Percentiles rank a stretch among this genome's conserved stretches.
phyloP scores from a whole-genome alignment of 2,797 vertebrate genomes.

The Protosalanx chinensis region DNA sequence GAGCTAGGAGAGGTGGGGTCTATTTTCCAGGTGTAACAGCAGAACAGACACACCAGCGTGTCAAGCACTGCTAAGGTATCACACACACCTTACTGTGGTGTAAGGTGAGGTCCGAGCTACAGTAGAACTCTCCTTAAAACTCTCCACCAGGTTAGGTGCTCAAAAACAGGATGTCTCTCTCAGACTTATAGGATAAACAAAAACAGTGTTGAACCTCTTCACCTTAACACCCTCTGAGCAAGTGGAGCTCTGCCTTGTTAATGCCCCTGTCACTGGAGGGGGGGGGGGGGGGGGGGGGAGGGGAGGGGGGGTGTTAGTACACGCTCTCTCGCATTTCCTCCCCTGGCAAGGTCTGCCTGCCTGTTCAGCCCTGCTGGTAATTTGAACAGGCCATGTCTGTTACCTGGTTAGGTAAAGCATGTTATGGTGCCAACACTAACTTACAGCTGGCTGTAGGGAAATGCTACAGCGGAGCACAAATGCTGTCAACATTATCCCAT shows the following conservation, averaged over 20 bases:
- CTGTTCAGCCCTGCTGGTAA: slow-evolving; percentile 43
- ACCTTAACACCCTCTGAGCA: background rate
- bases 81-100: no score
- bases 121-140: background rate
- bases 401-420: slow-evolving; percentile 51
- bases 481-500: background rate
- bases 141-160: background rate
- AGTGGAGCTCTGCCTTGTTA: slow-evolving; percentile 58
- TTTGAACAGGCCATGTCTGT: slow-evolving; percentile 46
- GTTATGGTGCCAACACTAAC: slow-evolving; percentile 10
- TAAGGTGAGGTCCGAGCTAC: no score
- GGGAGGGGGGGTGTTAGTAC: slow-evolving; percentile 56
- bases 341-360: slow-evolving; percentile 21
- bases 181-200: background rate
- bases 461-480: background rate
- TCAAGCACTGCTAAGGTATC: no score
- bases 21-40: no score
- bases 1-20: no score
- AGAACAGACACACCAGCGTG: no score
- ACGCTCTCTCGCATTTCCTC: slow-evolving; percentile 42
- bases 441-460: background rate
- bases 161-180: background rate
- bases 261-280: slow-evolving; percentile 50
- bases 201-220: slow-evolving; percentile 27
- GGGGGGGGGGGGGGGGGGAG: slow-evolving; percentile 7